Base-by-base conservation (phyloP, 2,888 invertebrate genomes). In the Brenthis hecate region DNA sequence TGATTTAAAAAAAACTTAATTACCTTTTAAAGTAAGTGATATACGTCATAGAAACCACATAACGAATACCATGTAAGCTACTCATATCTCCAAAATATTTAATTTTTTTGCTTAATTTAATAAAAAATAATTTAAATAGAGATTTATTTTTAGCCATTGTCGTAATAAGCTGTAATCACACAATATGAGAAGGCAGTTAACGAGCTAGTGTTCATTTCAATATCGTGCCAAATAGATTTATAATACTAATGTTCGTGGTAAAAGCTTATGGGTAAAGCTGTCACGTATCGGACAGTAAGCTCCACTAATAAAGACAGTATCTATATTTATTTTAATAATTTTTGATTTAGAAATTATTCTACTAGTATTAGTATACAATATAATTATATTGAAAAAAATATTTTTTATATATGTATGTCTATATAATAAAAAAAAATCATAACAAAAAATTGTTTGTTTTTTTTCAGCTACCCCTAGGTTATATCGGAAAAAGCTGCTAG, bases 71-170 rank as follows among this genome's bases (percentile, higher is more conserved):
- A 43, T 62, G 62, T 53, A 62, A 53, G 57, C 78, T 86, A 65
- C 87, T 88, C 69, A 85, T 78, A 64, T 86, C 85, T 19, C 85
- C 88, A 64, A 85, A 92, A 77, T 85, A 89, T 68, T 85, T 80
- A 6, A 88, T 73, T 73, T 83, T 85, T 28, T 80, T 79, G 58
- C 75, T 80, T 8, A 88, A 60, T 50, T 72, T 69, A 14, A 28
- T 23, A 28, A 69, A 62, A n/a, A 75, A 56, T 53, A 48, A 28
- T 23, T 51, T 11, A n/a, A 55, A 60, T 48, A 53, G 13, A n/a
- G 2, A 43, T 36, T 3, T 61, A 28, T 55, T 48, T 11, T 16
- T n/a, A 54, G 13, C 19, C 63, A 43, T 64, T 48, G 6, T 43
- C 16, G 32, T 55, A n/a, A 13, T 13, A 47, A 48, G n/a, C 1